Evolutionary conservation across 1,140 invertebrate species (phyloP).

Genomic region (Latrodectus geometricus): DNA sequence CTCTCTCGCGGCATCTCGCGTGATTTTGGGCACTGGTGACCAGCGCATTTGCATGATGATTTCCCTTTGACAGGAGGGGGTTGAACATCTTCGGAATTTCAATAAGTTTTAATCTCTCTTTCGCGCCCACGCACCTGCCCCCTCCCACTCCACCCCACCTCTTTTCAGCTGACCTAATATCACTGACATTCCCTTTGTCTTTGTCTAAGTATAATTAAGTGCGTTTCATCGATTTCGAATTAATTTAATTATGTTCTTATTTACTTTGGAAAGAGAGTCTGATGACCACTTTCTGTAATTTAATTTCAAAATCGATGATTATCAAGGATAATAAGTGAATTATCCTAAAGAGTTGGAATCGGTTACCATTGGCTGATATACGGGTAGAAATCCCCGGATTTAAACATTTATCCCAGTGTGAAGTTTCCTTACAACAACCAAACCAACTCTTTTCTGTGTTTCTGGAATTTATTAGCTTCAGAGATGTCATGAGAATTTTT

Average conservation of each 20-base stretch:
- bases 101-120: slow-evolving; percentile 61
- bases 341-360: background rate
- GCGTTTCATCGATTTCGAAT: slow-evolving; percentile 50
- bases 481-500: too few relatives aligned
- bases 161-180: background rate
- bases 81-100: slow-evolving; percentile 59
- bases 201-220: slow-evolving; percentile 30
- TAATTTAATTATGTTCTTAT: slow-evolving; percentile 55
- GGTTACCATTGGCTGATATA: background rate
- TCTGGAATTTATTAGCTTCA: too few relatives aligned
- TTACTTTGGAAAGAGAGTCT: slow-evolving; percentile 17
- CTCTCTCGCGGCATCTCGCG: slow-evolving; percentile 40
- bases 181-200: background rate
- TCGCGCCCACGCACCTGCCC: background rate
- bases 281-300: slow-evolving; percentile 18
- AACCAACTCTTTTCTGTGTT: too few relatives aligned
- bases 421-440: background rate
- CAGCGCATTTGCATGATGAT: slow-evolving; percentile 60
- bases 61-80: slow-evolving; percentile 40
- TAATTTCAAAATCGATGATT: slow-evolving; percentile 21
- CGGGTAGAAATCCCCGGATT: background rate
- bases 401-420: background rate
- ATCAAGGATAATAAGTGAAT: background rate
- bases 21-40: slow-evolving; percentile 58
- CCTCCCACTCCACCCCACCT: too few relatives aligned